Conservation (phyloP, 1,140 invertebrate species). For the Cherax quadricarinatus region DNA sequence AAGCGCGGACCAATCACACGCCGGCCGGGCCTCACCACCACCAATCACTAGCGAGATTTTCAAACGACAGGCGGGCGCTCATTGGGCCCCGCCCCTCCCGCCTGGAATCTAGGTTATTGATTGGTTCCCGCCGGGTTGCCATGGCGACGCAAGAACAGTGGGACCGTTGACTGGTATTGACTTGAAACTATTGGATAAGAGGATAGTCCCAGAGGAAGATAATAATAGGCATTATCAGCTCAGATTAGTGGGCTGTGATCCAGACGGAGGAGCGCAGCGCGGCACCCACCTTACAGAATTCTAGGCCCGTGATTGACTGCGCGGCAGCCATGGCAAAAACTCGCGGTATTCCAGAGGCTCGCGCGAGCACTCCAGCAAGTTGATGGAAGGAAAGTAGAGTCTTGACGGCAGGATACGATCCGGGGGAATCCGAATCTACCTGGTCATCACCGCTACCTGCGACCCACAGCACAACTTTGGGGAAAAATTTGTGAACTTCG, state of each 20-base stretch:
- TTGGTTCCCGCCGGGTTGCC: constrained; percentile 61
- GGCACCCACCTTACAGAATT: neutral
- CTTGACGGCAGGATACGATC: neutral
- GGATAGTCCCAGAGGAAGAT: constrained; percentile 63
- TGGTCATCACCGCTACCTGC: neutral
- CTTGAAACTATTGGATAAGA: constrained; percentile 69
- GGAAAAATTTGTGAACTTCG: neutral
- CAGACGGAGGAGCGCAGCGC: constrained; percentile 23
- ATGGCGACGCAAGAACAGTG: constrained; percentile 58
- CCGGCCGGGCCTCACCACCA: neutral
- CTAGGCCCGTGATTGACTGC: constrained; percentile 20
- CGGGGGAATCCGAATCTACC: neutral
- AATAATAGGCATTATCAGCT: constrained; percentile 67
- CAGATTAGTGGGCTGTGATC: constrained; percentile 63
- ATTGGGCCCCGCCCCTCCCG: constrained; percentile 32
- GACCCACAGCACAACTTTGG: neutral
- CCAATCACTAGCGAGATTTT: constrained; percentile 36
- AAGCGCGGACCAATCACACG: constrained; percentile 37
- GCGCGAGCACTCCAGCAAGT: constrained; percentile 17
- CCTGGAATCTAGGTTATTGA: constrained; percentile 69
- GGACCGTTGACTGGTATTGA: constrained; percentile 60
- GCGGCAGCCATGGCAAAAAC: constrained; percentile 26
- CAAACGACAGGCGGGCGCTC: constrained; percentile 15
- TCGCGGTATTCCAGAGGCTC: constrained; percentile 1
- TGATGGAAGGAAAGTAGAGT: constrained; percentile 32